Evolutionary conservation across 2,888 invertebrate species (phyloP).

Genomic region (Tuberolachnus salignus): DNA sequence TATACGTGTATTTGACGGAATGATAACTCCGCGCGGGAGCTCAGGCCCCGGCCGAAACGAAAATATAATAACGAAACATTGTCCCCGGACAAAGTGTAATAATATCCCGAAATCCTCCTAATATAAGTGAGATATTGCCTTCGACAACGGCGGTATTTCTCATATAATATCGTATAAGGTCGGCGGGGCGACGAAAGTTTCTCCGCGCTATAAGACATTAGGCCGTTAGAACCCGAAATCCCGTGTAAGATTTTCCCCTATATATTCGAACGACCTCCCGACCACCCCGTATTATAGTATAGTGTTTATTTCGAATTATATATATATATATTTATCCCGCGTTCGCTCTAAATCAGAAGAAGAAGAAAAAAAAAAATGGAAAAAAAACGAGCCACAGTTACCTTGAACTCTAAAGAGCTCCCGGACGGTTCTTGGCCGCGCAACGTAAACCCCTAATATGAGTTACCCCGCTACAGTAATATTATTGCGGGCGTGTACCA

Average conservation of each 20-base stretch:
- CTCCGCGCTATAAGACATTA: constrained; percentile 49
- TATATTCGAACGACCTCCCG: constrained; percentile 3
- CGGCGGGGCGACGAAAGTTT: constrained; percentile 48
- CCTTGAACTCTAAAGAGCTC: constrained; percentile 38
- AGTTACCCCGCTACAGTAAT: too few relatives aligned
- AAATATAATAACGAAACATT: constrained; percentile 49
- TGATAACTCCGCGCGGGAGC: constrained; percentile 34
- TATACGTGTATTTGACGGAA: not conserved
- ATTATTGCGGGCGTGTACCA: too few relatives aligned
- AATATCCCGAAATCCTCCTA: constrained; percentile 54
- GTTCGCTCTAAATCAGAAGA: constrained; percentile 43
- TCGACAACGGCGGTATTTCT: constrained; percentile 19
- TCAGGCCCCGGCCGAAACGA: not conserved
- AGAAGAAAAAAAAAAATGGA: too few relatives aligned
- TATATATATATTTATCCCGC: constrained; percentile 6
- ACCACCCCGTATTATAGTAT: constrained; percentile 5
- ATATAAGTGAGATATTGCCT: constrained; percentile 56
- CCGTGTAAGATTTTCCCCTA: constrained; percentile 11
- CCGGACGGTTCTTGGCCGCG: constrained; percentile 29
- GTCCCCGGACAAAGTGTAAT: constrained; percentile 22
- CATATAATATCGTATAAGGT: not conserved
- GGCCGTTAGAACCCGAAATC: constrained; percentile 52
- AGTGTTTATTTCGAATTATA: not conserved
- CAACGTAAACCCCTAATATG: not conserved
- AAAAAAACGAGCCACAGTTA: not conserved